Conservation (phyloP, 2,888 invertebrate genomes). For the Caenorhabditis sp. region DNA sequence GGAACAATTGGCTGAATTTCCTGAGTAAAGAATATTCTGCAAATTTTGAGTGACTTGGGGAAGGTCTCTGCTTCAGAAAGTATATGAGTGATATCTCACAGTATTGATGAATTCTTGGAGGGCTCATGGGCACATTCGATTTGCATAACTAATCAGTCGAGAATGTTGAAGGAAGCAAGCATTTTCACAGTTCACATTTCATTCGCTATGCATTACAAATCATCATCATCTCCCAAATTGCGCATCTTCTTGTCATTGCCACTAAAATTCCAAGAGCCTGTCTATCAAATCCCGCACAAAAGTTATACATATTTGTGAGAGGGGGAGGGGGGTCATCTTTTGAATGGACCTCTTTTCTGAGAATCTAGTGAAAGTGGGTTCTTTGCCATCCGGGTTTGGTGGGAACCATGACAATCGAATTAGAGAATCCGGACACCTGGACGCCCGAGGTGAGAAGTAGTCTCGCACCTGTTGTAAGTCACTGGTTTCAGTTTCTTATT, state of each 20-base stretch:
- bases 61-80: not conserved
- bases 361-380: conserved; percentile 1
- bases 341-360: not conserved
- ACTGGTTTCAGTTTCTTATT: conserved; percentile 25
- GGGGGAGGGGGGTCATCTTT: conserved; percentile 27
- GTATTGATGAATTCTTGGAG: too few species aligned
- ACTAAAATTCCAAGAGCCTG: conserved; percentile 55
- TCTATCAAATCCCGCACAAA: conserved; percentile 56
- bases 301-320: conserved; percentile 50
- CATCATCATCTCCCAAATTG: conserved; percentile 61
- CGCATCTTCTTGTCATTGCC: conserved; percentile 36
- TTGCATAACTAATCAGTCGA: conserved; percentile 39
- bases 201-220: conserved; percentile 66
- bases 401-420: conserved; percentile 12
- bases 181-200: conserved; percentile 38
- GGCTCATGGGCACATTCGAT: conserved; percentile 22
- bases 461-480: conserved; percentile 48
- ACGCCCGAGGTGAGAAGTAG: conserved; percentile 37
- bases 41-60: not conserved
- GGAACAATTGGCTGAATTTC: conserved; percentile 5
- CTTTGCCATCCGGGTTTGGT: not conserved
- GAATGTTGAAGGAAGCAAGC: conserved; percentile 2
- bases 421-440: conserved; percentile 3
- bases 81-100: too few species aligned
- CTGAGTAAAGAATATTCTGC: not conserved